Evolutionary conservation across 1,140 invertebrate species (phyloP).

Genomic region (Octopus bimaculoides): DNA sequence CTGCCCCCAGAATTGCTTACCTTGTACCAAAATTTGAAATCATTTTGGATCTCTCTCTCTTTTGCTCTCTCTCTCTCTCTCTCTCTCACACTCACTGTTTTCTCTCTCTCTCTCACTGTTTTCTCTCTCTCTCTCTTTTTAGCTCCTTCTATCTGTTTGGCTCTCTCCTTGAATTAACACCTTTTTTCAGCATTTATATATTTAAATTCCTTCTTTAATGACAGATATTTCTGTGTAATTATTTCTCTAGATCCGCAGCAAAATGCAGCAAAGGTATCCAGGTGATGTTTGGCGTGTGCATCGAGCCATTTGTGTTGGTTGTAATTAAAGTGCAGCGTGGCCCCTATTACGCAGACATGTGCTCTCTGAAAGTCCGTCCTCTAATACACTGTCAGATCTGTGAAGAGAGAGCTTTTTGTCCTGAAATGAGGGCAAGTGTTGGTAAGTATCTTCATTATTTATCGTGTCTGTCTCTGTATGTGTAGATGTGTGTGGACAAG

Average conservation of each 20-base stretch:
- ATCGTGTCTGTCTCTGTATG: constrained; percentile 5
- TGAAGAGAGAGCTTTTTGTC: constrained; percentile 53
- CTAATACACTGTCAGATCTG: constrained; percentile 55
- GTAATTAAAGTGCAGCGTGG: constrained; percentile 43
- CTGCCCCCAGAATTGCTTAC: too few species aligned
- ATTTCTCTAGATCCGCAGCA: constrained; percentile 44
- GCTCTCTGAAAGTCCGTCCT: constrained; percentile 35
- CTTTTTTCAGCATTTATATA: too few species aligned
- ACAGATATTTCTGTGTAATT: not conserved
- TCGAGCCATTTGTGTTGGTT: constrained; percentile 50
- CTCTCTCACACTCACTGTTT: too few species aligned
- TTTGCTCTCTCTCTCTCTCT: too few species aligned
- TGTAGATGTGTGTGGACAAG: not conserved
- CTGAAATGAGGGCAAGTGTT: constrained; percentile 35
- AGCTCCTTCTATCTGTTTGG: too few species aligned
- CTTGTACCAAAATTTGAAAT: too few species aligned
- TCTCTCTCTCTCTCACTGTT: too few species aligned
- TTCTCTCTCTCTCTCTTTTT: too few species aligned
- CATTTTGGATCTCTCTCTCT: too few species aligned
- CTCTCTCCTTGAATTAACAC: too few species aligned
- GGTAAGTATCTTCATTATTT: constrained; percentile 29
- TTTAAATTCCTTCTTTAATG: too few species aligned
- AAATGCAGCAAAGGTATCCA: constrained; percentile 53
- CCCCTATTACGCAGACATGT: constrained; percentile 42
- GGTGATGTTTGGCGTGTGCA: constrained; percentile 40